These are phyloP conservation scores for Acrocyrtus sp. DNA, from an alignment of 2,888 invertebrate genomes.

Conservation along the genomic window DNA sequence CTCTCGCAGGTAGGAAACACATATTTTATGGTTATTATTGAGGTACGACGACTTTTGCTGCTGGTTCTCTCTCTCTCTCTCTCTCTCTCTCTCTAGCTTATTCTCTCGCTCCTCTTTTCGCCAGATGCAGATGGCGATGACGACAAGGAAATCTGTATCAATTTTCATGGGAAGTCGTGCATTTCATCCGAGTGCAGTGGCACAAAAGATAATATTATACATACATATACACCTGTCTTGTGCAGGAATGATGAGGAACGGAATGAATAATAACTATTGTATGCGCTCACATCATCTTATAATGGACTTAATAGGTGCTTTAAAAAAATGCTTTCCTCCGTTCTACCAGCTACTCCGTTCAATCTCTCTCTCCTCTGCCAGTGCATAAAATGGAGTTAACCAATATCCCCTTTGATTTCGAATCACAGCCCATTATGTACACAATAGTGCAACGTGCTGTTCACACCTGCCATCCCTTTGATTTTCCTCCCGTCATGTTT, in stretches of 20 bases:
- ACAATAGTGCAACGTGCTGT: constrained; percentile 54
- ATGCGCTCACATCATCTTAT: too few species aligned
- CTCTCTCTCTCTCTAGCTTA: constrained; percentile 20
- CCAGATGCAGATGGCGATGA: constrained; percentile 31
- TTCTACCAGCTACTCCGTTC: not conserved
- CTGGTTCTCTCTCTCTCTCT: constrained; percentile 24
- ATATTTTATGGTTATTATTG: constrained; percentile 51
- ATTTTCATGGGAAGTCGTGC: constrained; percentile 57
- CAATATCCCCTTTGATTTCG: constrained; percentile 49
- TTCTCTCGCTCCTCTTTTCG: too few species aligned
- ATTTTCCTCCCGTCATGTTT: constrained; percentile 51
- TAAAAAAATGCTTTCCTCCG: too few species aligned
- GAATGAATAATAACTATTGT: too few species aligned
- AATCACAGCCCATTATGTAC: constrained; percentile 36
- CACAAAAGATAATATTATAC: constrained; percentile 40
- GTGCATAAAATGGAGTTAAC: constrained; percentile 37
- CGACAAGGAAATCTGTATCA: constrained; percentile 55
- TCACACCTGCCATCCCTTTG: constrained; percentile 48
- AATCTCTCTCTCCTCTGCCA: constrained; percentile 12
- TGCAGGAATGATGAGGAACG: too few species aligned
- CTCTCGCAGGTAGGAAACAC: constrained; percentile 44
- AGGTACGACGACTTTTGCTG: constrained; percentile 42
- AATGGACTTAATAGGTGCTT: too few species aligned
- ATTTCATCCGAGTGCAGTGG: constrained; percentile 50
- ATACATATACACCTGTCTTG: constrained; percentile 47